Base-by-base conservation (phyloP, 2,888 invertebrate species). In the Venusia cambrica region DNA sequence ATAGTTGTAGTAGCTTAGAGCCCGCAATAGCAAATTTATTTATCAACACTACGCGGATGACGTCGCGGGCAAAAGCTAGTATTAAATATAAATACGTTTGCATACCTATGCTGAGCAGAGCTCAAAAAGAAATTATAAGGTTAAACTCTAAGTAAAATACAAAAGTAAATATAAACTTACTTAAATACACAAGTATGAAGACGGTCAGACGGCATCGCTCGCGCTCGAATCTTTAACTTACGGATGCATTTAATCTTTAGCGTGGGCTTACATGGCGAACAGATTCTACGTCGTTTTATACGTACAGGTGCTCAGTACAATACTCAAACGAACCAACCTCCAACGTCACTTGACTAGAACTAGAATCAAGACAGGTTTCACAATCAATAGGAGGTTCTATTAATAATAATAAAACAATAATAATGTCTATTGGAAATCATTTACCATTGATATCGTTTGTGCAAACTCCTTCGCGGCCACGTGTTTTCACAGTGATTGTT, bases 361-460 rank as follows among this genome's bases (percentile, higher is more conserved):
- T 38, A 84, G 49, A 18, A 84, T 54, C 0, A 69, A 38, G 3
- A 57, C 51, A 8, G 76, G 48, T 17, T 65, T 69, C 10, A 84
- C 62, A 1, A 69, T 19, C 15, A 69, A 27, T 5, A 57, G 36
- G 0, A 74, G 68, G 10, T 32, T n/a, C n/a, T n/a, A n/a, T n/a
- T n/a, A n/a, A n/a, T n/a, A n/a, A n/a, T n/a, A n/a, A n/a, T n/a
- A n/a, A n/a, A n/a, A n/a, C n/a, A n/a, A n/a, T n/a, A n/a, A n/a
- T n/a, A n/a, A n/a, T n/a, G n/a, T n/a, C 49, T 1, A 64, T 5
- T 2, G 51, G 36, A 8, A 35, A 34, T 51, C 66, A 53, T 4
- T 79, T 55, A 13, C 48, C 64, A 53, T 85, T 84, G 3, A 81
- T 60, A 43, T 84, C 81, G 40, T 84, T 85, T 1, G 83, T 80